Conservation (phyloP, 2,888 invertebrate species). For the Neocrepidodera transversa region DNA sequence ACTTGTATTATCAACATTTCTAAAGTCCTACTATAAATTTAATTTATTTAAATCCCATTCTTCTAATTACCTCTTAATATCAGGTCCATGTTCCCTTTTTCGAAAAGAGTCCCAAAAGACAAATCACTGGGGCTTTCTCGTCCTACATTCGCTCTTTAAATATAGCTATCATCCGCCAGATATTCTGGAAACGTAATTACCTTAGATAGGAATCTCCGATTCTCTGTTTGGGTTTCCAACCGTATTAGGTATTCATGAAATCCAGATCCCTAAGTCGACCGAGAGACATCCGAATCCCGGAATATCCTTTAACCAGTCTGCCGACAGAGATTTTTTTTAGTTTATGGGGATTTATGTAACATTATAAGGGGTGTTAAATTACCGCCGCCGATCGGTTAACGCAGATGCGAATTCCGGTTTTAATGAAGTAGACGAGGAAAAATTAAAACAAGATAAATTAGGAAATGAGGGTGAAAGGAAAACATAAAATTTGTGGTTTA, state of each 20-base stretch:
- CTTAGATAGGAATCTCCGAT: conserved; percentile 15
- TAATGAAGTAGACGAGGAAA: too few relatives aligned
- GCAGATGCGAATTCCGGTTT: too few relatives aligned
- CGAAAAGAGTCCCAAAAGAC: neutral
- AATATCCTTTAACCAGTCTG: conserved; percentile 18
- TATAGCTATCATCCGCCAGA: conserved; percentile 12
- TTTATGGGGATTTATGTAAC: too few relatives aligned
- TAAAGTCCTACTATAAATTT: too few relatives aligned
- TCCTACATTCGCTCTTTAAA: conserved; percentile 11
- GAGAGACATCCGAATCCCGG: conserved; percentile 7
- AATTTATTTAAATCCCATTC: neutral
- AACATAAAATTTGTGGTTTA: too few relatives aligned
- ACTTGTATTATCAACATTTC: too few relatives aligned
- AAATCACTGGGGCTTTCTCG: conserved; percentile 8
- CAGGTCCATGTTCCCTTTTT: neutral
- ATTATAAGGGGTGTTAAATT: too few relatives aligned
- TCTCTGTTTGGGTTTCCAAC: conserved; percentile 17
- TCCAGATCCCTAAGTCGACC: conserved; percentile 6
- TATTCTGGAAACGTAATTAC: conserved; percentile 10
- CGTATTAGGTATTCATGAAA: conserved; percentile 22
- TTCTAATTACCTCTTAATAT: conserved; percentile 1
- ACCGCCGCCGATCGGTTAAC: too few relatives aligned
- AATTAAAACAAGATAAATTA: too few relatives aligned
- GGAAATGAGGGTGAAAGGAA: too few relatives aligned
- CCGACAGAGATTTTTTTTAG: conserved; percentile 19